A percentile compares a stretch with the other conserved stretches of the same genome.
phyloP scores from a whole-genome alignment of 2,797 vertebrate genomes.

The Pangasius sanitwongsei region DNA sequence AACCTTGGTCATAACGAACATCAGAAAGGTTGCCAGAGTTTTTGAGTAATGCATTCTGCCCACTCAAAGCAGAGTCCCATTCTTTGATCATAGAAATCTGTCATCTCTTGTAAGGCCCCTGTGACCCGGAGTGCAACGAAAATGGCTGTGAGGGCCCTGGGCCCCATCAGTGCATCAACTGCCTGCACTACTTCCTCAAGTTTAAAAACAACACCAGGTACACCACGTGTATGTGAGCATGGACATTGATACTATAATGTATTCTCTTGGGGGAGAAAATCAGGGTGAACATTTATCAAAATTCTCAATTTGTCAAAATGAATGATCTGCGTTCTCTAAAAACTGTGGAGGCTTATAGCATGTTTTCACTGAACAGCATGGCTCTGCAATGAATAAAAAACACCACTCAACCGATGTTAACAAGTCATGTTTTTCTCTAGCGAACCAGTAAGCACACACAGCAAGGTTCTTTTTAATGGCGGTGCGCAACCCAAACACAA shows the following conservation, averaged over 20 bases:
- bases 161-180: slow-evolving; percentile 95
- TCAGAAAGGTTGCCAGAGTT: neutral
- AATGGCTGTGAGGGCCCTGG: slow-evolving; percentile 94
- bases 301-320: neutral
- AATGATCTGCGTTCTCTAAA: neutral
- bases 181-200: slow-evolving; percentile 96
- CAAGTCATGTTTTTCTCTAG: neutral
- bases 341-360: neutral
- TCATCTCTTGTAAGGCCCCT: slow-evolving; percentile 78
- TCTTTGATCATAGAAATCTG: slow-evolving; percentile 38
- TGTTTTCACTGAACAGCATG: neutral
- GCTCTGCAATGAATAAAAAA: neutral
- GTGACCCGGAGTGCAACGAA: slow-evolving; percentile 93
- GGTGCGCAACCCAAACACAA: neutral
- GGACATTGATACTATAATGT: neutral
- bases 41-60: slow-evolving; percentile 18
- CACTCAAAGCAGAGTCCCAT: slow-evolving; percentile 13
- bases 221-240: neutral
- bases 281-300: neutral
- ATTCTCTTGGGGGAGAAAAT: neutral
- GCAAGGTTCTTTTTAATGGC: neutral
- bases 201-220: slow-evolving; percentile 98
- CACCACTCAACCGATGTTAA: neutral
- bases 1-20: neutral
- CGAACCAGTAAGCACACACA: neutral